phyloP scores from a whole-genome alignment of 2,113 vertebrate species.

The Rhinoderma darwinii region DNA sequence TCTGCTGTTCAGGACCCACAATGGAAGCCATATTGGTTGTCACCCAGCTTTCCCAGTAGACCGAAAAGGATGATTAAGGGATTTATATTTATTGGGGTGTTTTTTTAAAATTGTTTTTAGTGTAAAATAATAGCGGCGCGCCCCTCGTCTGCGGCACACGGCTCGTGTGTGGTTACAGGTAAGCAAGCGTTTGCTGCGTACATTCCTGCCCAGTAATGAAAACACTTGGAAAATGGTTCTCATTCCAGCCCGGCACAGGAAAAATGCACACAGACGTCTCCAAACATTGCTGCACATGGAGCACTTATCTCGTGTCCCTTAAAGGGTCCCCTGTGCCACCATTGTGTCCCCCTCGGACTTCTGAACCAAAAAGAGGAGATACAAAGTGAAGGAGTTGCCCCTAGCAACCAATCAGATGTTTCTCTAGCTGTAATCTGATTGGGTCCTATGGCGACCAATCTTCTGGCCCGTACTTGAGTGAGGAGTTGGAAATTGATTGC shows the following conservation, averaged over 20 bases:
- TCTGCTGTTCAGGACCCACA: no score
- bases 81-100: no score
- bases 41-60: background rate
- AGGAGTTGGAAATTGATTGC: background rate
- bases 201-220: slow-evolving; percentile 12
- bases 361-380: no score
- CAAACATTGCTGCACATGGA: background rate
- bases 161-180: background rate
- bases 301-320: background rate
- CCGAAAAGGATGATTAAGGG: no score
- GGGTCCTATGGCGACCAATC: background rate
- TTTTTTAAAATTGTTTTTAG: no score
- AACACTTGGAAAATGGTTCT: background rate
- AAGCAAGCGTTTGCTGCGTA: background rate
- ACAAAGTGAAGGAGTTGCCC: background rate
- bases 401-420: background rate
- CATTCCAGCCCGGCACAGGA: background rate
- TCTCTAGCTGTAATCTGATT: background rate
- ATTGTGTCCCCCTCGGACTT: no score
- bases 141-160: no score
- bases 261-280: slow-evolving; percentile 3
- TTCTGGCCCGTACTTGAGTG: no score
- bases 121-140: no score
- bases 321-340: background rate
- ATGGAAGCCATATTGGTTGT: background rate